Evolutionary conservation across 2,797 vertebrate species (phyloP), one percentile per base, ranked within the genome.

Genomic region (Falco rusticolus): DNA sequence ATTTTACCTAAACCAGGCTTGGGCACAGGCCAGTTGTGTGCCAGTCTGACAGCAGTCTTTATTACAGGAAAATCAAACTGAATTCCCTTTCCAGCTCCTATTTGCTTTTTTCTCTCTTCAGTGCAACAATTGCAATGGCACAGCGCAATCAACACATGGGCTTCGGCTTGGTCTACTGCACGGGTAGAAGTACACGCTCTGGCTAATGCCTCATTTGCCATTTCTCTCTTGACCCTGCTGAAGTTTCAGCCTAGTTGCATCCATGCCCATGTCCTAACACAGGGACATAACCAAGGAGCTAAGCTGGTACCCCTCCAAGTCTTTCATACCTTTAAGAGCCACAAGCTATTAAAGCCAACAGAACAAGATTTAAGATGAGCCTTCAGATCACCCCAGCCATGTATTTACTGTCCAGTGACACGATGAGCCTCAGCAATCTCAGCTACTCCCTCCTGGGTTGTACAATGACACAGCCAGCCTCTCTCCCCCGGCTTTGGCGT

Each of bases 121-220:
- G 21, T 66, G 33, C 1, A 3, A 11, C 10, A 48, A 31, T 0
- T n/a, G 28, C n/a, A 91, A 17, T 13, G 24, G 17, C 41, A 70
- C 21, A 29, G 16, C 1, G 2, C 53, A 50, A 29, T 4, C 29
- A 47, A 20, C 33, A 15, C 13, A 5, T 3, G 5, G 59, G 8
- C 22, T 68, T 74, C 0, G 0, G 16, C 29, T 19, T 13, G 4
- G 7, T 22, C 34, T 19, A 39, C 39, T 39, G 39, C 11, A 39
- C 39, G 39, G 24, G 15, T 39, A 39, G 14, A 54, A 79, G 10
- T 1, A 24, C 10, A 14, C 11, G 6, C 29, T 87, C 71, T 28
- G 16, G 45, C 33, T 34, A 47, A 28, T 3, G 10, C 5, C 13
- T 59, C 29, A 68, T 71, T 34, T 13, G 22, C 4, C 1, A 11